Conservation (phyloP, 2,113 vertebrate species). For the Pheucticus melanocephalus region DNA sequence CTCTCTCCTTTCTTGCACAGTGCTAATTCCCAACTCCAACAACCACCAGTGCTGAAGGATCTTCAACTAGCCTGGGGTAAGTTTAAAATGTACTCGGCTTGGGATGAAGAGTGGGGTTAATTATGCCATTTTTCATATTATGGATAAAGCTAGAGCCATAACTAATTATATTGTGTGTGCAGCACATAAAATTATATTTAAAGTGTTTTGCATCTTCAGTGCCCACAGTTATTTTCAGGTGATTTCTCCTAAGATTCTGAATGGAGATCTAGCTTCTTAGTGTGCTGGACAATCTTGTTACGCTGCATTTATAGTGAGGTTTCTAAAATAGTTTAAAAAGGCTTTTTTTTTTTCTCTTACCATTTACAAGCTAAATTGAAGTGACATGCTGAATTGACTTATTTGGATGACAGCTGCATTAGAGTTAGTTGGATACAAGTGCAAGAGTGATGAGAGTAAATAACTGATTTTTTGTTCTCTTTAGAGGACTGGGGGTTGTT, state of each 20-base stretch:
- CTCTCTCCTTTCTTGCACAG: conserved; percentile 40
- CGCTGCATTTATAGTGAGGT: not conserved
- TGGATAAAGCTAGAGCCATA: not conserved
- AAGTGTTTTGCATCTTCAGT: not conserved
- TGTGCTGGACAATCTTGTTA: not conserved
- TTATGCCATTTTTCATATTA: not conserved
- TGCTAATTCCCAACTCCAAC: conserved; percentile 59
- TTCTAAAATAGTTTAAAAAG: not conserved
- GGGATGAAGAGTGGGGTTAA: not conserved
- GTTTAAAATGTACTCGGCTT: not conserved
- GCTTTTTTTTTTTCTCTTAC: not conserved
- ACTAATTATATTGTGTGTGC: not conserved
- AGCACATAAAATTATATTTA: not conserved
- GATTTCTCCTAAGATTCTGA: not conserved
- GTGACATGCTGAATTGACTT: not conserved
- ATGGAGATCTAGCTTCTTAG: not conserved
- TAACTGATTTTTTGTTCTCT: not conserved
- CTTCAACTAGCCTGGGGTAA: conserved; percentile 70
- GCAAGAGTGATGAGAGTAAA: not conserved
- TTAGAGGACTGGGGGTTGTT: not conserved
- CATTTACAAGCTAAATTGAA: not conserved
- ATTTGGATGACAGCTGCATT: not conserved
- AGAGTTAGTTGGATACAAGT: not conserved
- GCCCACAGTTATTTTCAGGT: not conserved
- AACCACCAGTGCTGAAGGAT: conserved; percentile 43